phyloP scores from a whole-genome alignment of 2,113 vertebrate genomes.

The Perca fluviatilis region DNA sequence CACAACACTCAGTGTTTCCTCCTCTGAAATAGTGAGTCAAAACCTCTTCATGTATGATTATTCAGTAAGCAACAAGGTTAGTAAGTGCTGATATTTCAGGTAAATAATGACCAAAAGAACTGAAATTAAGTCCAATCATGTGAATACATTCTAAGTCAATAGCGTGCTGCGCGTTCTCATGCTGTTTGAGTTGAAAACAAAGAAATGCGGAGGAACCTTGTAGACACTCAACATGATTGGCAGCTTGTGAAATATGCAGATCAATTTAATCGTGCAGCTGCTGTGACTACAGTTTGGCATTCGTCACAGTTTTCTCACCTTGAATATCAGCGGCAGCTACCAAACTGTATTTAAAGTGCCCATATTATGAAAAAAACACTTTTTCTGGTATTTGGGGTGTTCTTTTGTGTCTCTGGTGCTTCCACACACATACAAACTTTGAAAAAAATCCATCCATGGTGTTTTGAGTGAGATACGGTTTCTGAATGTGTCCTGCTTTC shows the following conservation, averaged over 20 bases:
- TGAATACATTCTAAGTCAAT: neutral
- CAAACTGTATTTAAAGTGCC: too few relatives aligned
- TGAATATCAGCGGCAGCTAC: neutral
- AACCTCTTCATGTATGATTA: neutral
- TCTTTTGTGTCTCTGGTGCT: too few relatives aligned
- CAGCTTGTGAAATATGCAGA: neutral
- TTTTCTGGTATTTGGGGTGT: too few relatives aligned
- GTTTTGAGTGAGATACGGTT: too few relatives aligned
- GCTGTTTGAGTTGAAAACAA: neutral
- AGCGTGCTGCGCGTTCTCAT: neutral
- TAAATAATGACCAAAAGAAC: neutral
- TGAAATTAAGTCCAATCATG: neutral
- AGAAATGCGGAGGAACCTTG: neutral
- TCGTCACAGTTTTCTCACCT: neutral
- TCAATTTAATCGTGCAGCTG: neutral
- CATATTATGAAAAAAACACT: too few relatives aligned
- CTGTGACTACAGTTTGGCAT: neutral
- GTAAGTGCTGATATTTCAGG: neutral
- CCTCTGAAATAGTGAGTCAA: neutral
- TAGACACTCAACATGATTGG: accelerated
- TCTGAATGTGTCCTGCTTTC: too few relatives aligned
- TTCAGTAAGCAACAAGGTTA: neutral
- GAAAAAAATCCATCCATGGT: too few relatives aligned
- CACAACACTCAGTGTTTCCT: neutral
- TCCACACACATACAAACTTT: too few relatives aligned